Conservation (phyloP, 2,888 invertebrate genomes). For the Thymelicus acteon region DNA sequence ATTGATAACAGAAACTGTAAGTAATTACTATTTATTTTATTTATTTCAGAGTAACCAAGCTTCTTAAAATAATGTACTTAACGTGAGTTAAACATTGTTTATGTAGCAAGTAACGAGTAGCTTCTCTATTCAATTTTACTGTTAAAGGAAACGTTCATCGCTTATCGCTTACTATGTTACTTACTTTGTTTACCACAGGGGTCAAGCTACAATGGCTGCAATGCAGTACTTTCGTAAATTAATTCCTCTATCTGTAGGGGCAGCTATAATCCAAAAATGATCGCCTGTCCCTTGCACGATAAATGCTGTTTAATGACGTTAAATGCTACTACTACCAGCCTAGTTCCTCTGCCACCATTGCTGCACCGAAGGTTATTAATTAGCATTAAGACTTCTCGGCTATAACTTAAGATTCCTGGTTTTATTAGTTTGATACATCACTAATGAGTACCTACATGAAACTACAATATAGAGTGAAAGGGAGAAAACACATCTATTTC, state of each 20-base stretch:
- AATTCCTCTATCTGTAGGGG: slow-evolving; percentile 77
- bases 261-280: slow-evolving; percentile 82
- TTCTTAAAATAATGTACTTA: no score
- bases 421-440: not conserved
- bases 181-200: slow-evolving; percentile 44
- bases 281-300: slow-evolving; percentile 72
- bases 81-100: no score
- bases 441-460: no score
- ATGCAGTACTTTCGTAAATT: slow-evolving; percentile 68
- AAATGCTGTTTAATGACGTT: slow-evolving; percentile 78
- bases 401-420: not conserved
- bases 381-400: not conserved
- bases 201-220: slow-evolving; percentile 57
- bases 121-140: no score
- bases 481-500: no score
- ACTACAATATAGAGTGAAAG: no score
- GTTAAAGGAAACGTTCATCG: not conserved
- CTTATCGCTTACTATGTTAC: not conserved
- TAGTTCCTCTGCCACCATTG: slow-evolving; percentile 35
- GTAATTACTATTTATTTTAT: no score
- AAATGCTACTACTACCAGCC: slow-evolving; percentile 55
- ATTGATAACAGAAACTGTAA: no score
- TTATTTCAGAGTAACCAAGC: no score
- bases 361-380: not conserved
- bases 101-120: no score